A percentile compares a stretch with the other conserved stretches of the same genome.
These are phyloP conservation scores for Drosophila repletoides DNA, from an alignment of 1,140 invertebrate genomes.

Conservation along the genomic window DNA sequence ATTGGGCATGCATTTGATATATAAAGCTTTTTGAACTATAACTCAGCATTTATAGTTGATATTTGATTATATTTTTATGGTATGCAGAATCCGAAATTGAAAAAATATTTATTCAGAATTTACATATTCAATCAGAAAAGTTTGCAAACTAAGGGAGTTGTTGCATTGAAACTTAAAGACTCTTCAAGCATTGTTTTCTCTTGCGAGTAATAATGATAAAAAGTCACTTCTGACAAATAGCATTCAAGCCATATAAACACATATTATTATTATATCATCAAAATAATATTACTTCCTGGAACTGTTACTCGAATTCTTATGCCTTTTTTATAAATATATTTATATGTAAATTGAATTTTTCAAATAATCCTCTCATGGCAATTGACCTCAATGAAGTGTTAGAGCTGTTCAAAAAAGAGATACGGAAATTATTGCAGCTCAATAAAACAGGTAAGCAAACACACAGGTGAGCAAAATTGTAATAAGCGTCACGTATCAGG, in stretches of 20 bases:
- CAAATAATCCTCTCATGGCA: conserved; percentile 31
- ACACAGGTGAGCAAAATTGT: conserved; percentile 37
- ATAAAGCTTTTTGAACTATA: conserved; percentile 63
- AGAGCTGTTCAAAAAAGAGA: conserved; percentile 10
- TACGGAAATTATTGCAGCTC: conserved; percentile 60
- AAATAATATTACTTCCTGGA: neutral
- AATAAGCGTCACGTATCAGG: conserved; percentile 55
- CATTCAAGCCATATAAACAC: too few species aligned
- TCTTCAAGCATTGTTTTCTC: neutral
- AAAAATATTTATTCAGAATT: conserved; percentile 52
- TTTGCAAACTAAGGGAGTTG: conserved; percentile 4
- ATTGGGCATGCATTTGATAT: conserved; percentile 55
- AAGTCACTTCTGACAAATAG: too few species aligned
- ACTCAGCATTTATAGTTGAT: conserved; percentile 65
- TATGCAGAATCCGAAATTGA: conserved; percentile 52
- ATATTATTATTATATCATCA: neutral
- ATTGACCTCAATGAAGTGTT: conserved; percentile 54
- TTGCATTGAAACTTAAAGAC: neutral
- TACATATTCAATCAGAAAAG: conserved; percentile 44
- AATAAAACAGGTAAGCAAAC: conserved; percentile 55
- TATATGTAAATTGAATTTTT: conserved; percentile 22
- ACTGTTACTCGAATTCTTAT: neutral
- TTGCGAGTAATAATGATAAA: neutral
- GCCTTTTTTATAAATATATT: neutral
- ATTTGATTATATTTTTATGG: conserved; percentile 71